Percentiles rank a stretch among this genome's conserved stretches.
Conservation (phyloP, 1,140 invertebrate genomes). For the Brachionus plicatilis region DNA sequence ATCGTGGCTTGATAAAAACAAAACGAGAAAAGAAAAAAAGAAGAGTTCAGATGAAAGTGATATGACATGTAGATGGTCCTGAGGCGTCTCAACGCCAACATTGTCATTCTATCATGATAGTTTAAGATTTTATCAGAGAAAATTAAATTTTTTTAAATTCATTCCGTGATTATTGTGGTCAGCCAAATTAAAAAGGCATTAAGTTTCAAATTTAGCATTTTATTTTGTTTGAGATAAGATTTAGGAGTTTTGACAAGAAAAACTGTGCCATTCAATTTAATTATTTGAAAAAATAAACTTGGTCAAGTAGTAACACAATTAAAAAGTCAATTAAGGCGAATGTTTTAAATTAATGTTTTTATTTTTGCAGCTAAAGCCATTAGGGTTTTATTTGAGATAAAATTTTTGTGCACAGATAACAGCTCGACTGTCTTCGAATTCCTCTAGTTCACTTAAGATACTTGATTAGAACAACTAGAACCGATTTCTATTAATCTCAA, state of each 20-base stretch:
- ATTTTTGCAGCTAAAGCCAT: not conserved
- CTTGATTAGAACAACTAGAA: not conserved
- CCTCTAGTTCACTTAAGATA: not conserved
- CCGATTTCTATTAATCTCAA: not conserved
- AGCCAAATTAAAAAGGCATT: not conserved
- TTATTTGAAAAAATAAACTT: conserved; percentile 23
- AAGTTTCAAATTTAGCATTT: not conserved
- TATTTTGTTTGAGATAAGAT: not conserved
- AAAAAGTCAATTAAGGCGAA: not conserved
- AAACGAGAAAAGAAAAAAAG: not conserved
- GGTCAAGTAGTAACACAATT: conserved; percentile 15
- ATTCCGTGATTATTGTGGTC: not conserved
- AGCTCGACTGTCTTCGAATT: not conserved
- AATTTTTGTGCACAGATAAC: not conserved
- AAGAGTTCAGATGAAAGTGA: not conserved
- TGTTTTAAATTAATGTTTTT: conserved; percentile 10
- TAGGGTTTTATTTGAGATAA: not conserved
- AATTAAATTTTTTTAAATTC: not conserved
- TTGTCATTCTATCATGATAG: not conserved
- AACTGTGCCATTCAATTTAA: not conserved
- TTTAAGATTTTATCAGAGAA: not conserved
- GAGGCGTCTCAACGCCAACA: not conserved
- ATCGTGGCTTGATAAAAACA: not conserved
- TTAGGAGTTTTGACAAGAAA: not conserved
- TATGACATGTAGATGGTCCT: not conserved